A percentile compares a stretch with the other conserved stretches of the same genome.
These are phyloP conservation scores for Mareca penelope DNA, from an alignment of 2,797 vertebrate species.

Conservation along the genomic window DNA sequence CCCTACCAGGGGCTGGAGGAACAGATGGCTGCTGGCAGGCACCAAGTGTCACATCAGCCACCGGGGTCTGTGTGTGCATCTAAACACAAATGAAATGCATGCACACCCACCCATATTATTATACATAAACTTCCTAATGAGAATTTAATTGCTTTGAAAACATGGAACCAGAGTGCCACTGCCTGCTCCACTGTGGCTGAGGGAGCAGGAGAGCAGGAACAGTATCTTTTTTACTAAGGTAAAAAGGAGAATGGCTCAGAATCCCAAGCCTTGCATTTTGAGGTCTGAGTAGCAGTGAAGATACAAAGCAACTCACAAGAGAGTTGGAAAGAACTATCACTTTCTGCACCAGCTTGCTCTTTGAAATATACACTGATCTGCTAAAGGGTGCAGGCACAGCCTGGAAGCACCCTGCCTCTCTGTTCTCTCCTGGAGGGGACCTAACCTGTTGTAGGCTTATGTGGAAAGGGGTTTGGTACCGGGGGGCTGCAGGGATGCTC, in stretches of 20 bases:
- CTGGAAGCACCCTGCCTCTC: neutral
- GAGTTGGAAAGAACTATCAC: neutral
- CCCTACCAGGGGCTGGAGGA: neutral
- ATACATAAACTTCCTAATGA: neutral
- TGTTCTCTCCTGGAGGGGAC: neutral
- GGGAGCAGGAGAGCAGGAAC: neutral
- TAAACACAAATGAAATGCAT: neutral
- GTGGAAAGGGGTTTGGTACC: too few species aligned
- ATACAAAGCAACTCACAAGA: neutral
- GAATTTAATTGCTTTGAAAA: neutral
- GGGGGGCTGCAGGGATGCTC: too few species aligned
- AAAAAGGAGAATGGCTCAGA: neutral
- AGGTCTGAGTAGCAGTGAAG: neutral
- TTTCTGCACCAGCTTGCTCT: neutral
- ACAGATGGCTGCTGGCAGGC: neutral
- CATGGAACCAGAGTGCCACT: neutral
- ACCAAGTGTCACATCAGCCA: neutral
- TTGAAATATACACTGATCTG: neutral
- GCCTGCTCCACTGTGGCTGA: neutral
- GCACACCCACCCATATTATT: neutral
- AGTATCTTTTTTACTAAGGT: neutral
- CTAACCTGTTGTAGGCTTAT: neutral
- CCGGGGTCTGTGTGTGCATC: neutral
- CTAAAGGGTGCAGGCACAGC: accelerated
- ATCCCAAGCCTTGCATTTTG: neutral